phyloP scores from a whole-genome alignment of 2,888 invertebrate genomes.

The Sarcophaga subvicina region DNA sequence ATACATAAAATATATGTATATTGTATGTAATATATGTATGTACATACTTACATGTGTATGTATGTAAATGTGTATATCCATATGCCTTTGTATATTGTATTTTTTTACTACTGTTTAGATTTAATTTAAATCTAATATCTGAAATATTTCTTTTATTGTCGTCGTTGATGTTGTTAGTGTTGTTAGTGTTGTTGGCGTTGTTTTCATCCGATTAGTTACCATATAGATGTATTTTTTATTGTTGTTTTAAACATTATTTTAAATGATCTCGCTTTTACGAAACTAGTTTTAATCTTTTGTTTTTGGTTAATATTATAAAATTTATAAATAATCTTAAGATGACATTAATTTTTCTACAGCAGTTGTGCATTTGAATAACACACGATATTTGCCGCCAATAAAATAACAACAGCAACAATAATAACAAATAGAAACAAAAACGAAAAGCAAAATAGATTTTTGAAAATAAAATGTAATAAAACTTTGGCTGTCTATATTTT shows the following conservation, averaged over 20 bases:
- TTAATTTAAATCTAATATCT: background rate
- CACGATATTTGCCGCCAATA: conserved; percentile 72
- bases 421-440: background rate
- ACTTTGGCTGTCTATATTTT: conserved; percentile 12
- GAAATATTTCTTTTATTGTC: background rate
- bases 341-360: conserved; percentile 69
- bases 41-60: background rate
- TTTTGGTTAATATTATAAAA: conserved; percentile 65
- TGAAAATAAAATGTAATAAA: background rate
- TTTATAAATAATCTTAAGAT: conserved; percentile 68
- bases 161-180: background rate
- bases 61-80: background rate
- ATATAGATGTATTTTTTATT: conserved; percentile 4
- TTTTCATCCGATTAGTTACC: background rate
- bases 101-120: conserved; percentile 18
- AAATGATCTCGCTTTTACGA: conserved; percentile 35
- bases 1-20: background rate
- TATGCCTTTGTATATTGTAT: background rate
- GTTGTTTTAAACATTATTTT: conserved; percentile 3
- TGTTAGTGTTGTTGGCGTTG: background rate
- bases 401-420: conserved; percentile 14
- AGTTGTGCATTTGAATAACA: conserved; percentile 72
- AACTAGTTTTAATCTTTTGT: conserved; percentile 68
- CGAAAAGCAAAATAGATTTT: background rate
- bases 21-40: background rate